Evolutionary conservation across 2,888 invertebrate species (phyloP), one percentile per base, ranked within the genome.

Genomic region (Xestobium rufovillosum): DNA sequence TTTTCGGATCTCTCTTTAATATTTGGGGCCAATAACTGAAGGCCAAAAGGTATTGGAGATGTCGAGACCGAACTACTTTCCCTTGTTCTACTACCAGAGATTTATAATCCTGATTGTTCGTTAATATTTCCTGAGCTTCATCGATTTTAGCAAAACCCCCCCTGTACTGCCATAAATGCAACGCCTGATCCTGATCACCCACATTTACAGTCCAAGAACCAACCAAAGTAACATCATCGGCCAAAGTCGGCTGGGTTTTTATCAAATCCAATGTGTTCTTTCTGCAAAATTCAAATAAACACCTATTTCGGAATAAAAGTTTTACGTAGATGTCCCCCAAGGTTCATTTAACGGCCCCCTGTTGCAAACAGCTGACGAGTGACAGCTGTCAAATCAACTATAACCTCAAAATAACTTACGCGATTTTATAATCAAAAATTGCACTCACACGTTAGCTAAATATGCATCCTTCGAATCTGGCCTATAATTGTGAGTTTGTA

Each of bases 1-100:
- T 87, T 15, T 51, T 51, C 0, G 54, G 48, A 10, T 51, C 32
- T 15, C 92, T 73, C 14, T 81, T 76, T 45, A 77, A 71, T 14
- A 85, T 80, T 38, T 80, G 78, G 9, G 95, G 94, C 98, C 98
- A 98, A 63, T 94, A 98, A 66, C 94, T 95, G 67, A 98, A 98
- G 14, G 92, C 84, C 45, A 97, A 71, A 43, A 97, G 70, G 63
- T 96, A 94, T 66, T 96, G 95, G 55, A 91, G 75, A 60, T 90
- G 89, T 38, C 96, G 76, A 0, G 89, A 87, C 41, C 94, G 73
- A 33, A 95, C 74, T 50, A 77, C 77, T 55, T 76, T 80, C 2
- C 84, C 83, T 44, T 85, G 79, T 59, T 89, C 88, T 40, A 78
- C 78, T 56, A 81, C 75, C 41, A 91, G 66, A 34, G 74, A 71